Evolutionary conservation across 1,140 invertebrate species (phyloP).

Genomic region (Aradophagus sp.): DNA sequence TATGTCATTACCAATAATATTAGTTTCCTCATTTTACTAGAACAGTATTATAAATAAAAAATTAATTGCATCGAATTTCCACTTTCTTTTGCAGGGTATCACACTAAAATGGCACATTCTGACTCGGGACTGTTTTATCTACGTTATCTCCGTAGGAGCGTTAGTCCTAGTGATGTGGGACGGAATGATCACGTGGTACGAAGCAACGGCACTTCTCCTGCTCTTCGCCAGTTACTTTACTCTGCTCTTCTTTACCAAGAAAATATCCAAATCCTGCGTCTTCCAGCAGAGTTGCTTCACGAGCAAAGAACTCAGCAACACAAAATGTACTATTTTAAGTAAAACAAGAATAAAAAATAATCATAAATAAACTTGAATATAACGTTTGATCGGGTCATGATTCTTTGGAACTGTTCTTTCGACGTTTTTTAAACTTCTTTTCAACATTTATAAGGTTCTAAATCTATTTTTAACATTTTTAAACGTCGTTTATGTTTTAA

Average conservation of each 20-base stretch:
- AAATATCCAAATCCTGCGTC: slow-evolving; percentile 35
- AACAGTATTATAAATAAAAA: no score
- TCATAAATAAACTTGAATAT: no score
- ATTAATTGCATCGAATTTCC: not conserved
- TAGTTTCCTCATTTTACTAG: no score
- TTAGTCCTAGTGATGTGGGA: slow-evolving; percentile 88
- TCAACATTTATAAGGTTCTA: no score
- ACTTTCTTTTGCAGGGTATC: slow-evolving; percentile 80
- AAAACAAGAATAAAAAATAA: no score
- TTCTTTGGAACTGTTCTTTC: no score
- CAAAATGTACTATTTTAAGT: slow-evolving; percentile 11
- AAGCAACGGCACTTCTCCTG: slow-evolving; percentile 81
- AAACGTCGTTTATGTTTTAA: no score
- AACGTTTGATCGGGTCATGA: no score
- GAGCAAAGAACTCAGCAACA: slow-evolving; percentile 15
- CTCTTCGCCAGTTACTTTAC: slow-evolving; percentile 82
- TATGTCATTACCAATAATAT: no score
- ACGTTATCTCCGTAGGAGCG: slow-evolving; percentile 84
- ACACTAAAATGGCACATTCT: slow-evolving; percentile 88
- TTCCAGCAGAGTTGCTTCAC: slow-evolving; percentile 16
- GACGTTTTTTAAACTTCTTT: no score
- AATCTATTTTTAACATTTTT: no score
- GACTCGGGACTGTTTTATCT: slow-evolving; percentile 88
- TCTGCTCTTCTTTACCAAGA: slow-evolving; percentile 75
- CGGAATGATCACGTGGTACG: slow-evolving; percentile 85